Evolutionary conservation across 2,797 vertebrate species (phyloP), one percentile per base, ranked within the genome.

Genomic region (Ibycter americanus): DNA sequence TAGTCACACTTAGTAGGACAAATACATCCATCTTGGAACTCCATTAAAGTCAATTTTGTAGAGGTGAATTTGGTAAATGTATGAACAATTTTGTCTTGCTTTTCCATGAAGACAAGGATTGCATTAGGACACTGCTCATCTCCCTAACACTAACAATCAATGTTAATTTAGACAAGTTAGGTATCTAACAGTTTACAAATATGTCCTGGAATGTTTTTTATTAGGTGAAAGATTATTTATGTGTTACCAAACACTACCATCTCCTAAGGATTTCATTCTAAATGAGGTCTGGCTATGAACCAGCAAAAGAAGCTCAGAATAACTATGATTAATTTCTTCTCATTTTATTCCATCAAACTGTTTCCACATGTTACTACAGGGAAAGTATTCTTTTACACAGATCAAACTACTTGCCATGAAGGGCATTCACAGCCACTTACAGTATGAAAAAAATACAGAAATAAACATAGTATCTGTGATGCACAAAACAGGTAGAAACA

Each of bases 291-390:
- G 89, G 94, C 85, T 92, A 46, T 31, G 87, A 97, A 95, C 71
- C 91, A 94, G 80, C 47, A 40, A 63, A 88, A 94, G 94, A 52
- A 97, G 87, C 89, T 96, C 90, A 91, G 82, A 94, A 95, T 89
- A 96, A 96, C 63, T 90, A 89, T 96, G 95, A 98, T 97, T 98
- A 98, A 97, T 93, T 96, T 87, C 63, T 95, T 92, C 81, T 97
- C 96, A 96, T 95, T 97, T 91, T 96, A 95, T 95, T 97, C 96
- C 89, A 95, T 87, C 80, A 90, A 96, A 97, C 84, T 93, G 89
- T 97, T 98, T 97, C 97, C 96, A 98, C 95, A 97, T 96, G 95
- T 97, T 97, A 95, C 85, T 97, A 89, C 83, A 94, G 44, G 32
- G 90, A 93, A 94, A 97, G 91, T 90, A 96, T 89, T 93, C 67